Evolutionary conservation across 2,888 invertebrate species (phyloP).

Genomic region (Sycophila texana): DNA sequence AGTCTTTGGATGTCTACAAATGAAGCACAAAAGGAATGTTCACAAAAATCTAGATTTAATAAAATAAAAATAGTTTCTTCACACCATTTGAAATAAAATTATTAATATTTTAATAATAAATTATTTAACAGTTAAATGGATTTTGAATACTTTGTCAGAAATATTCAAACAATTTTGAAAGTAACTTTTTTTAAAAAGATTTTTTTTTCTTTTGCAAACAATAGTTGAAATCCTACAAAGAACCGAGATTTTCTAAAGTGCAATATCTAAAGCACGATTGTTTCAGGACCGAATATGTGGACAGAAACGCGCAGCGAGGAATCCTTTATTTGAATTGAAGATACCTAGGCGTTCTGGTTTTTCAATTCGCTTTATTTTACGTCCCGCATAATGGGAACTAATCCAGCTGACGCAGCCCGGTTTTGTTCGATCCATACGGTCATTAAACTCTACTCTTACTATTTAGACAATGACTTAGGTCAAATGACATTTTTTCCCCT

Average conservation of each 20-base stretch:
- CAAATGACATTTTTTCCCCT: not conserved
- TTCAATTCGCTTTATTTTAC: conserved; percentile 8
- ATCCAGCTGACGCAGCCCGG: conserved; percentile 28
- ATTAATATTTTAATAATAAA: no score
- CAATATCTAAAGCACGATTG: not conserved
- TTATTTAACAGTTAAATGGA: no score
- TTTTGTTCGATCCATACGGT: conserved; percentile 2
- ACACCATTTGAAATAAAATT: no score
- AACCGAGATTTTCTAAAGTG: not conserved
- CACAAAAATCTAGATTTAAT: no score
- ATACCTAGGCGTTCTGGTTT: conserved; percentile 3
- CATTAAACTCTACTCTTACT: not conserved
- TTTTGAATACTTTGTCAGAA: no score
- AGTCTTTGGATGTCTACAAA: no score
- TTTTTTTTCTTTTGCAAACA: no score
- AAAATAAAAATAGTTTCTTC: no score
- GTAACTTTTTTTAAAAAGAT: no score
- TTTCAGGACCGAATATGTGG: not conserved
- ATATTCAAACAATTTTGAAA: no score
- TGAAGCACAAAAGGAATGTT: no score
- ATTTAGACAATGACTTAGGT: conserved; percentile 9
- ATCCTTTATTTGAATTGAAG: conserved; percentile 4
- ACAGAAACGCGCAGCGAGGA: not conserved
- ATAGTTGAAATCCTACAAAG: no score
- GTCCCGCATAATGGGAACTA: conserved; percentile 40